Percentiles rank a stretch among this genome's conserved stretches.
These are phyloP conservation scores for Erythrolamprus reginae DNA, from an alignment of 2,113 vertebrate genomes.

Conservation along the genomic window DNA sequence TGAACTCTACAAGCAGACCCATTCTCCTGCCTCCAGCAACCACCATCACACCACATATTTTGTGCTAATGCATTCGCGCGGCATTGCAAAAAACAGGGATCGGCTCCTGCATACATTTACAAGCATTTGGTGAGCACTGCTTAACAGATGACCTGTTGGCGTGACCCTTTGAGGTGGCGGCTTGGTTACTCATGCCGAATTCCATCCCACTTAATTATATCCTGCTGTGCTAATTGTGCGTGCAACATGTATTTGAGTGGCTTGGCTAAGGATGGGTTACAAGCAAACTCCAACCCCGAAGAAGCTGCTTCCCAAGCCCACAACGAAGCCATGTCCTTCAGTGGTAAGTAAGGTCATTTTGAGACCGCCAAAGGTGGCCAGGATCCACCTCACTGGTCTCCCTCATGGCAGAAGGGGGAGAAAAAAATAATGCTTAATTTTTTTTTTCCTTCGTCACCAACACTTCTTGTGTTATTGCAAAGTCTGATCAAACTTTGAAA, in stretches of 20 bases:
- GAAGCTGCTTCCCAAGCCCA: background rate
- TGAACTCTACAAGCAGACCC: background rate
- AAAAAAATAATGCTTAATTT: background rate
- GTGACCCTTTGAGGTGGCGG: conserved; percentile 4
- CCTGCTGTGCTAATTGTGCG: background rate
- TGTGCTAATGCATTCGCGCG: background rate
- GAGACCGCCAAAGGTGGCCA: no score
- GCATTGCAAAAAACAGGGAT: background rate
- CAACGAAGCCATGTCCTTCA: background rate
- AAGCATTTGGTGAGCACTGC: background rate
- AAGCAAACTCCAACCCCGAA: background rate
- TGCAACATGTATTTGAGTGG: background rate
- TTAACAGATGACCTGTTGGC: background rate
- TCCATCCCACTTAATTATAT: conserved; percentile 26
- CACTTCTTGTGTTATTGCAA: background rate
- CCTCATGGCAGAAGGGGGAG: background rate
- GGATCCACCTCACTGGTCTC: background rate
- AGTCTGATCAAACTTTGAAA: background rate
- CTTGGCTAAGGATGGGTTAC: background rate
- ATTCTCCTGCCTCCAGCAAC: background rate
- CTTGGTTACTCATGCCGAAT: background rate
- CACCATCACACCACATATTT: background rate
- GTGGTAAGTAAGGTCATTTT: background rate
- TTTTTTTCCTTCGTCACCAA: background rate
- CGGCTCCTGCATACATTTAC: background rate